These are phyloP conservation scores for Leptinotarsa defecta DNA, from an alignment of 1,140 invertebrate genomes.

Conservation along the genomic window DNA sequence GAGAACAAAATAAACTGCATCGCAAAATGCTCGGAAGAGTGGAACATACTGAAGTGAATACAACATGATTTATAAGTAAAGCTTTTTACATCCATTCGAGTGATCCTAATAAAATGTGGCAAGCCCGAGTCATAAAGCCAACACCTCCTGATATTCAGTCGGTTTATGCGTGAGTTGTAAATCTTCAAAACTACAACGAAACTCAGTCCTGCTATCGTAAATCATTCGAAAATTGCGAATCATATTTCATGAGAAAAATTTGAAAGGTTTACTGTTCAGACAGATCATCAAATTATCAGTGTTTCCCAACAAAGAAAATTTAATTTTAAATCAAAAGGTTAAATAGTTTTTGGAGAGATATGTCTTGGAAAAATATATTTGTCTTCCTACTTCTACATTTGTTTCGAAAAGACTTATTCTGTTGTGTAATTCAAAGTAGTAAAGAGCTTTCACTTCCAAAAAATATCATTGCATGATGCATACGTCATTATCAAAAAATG, in stretches of 20 bases:
- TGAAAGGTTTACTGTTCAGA: not conserved
- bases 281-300: no score
- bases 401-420: not conserved
- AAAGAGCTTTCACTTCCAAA: no score
- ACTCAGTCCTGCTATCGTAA: constrained; percentile 20
- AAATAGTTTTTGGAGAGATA: no score
- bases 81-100: constrained; percentile 5
- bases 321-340: no score
- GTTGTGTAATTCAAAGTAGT: no score
- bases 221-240: not conserved
- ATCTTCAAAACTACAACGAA: constrained; percentile 13
- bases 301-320: no score
- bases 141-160: constrained; percentile 26
- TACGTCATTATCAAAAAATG: no score
- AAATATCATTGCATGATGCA: no score
- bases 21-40: not conserved
- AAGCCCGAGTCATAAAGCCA: constrained; percentile 32
- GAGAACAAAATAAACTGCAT: not conserved
- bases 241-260: constrained; percentile 16
- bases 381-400: not conserved
- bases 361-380: not conserved
- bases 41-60: not conserved
- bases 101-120: constrained; percentile 32
- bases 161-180: constrained; percentile 19
- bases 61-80: constrained; percentile 21